Conservation (phyloP, 2,888 invertebrate species). For the Theristus sp. region DNA sequence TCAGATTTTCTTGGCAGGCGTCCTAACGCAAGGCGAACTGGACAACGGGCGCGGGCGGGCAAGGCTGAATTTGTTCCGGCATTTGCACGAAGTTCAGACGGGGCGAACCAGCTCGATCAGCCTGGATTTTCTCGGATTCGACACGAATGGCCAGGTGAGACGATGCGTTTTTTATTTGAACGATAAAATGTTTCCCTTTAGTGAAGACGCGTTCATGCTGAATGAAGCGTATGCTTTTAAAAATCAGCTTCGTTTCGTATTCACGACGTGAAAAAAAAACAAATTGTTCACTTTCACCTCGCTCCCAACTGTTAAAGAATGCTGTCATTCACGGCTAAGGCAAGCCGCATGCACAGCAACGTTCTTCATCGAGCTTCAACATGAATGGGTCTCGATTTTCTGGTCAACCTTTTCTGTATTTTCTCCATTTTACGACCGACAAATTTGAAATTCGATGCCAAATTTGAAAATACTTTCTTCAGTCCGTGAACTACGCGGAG, state of each 20-base stretch:
- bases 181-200: background rate
- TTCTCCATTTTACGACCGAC: background rate
- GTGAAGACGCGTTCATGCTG: too few relatives aligned
- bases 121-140: conserved; percentile 64
- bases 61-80: conserved; percentile 72
- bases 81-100: conserved; percentile 79
- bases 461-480: background rate
- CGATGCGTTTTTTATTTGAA: background rate
- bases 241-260: too few relatives aligned
- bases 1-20: too few relatives aligned
- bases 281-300: too few relatives aligned
- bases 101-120: conserved; percentile 93
- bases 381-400: too few relatives aligned
- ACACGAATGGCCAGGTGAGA: conserved; percentile 34
- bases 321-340: too few relatives aligned
- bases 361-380: too few relatives aligned
- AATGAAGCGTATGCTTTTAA: too few relatives aligned
- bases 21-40: conserved; percentile 78
- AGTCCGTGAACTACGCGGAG: conserved; percentile 40
- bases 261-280: too few relatives aligned
- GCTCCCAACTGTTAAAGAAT: too few relatives aligned
- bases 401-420: too few relatives aligned
- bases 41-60: conserved; percentile 76
- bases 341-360: too few relatives aligned
- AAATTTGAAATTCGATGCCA: background rate